Conservation (phyloP, 1,140 invertebrate species). For the Rhyacophila brunnea region DNA sequence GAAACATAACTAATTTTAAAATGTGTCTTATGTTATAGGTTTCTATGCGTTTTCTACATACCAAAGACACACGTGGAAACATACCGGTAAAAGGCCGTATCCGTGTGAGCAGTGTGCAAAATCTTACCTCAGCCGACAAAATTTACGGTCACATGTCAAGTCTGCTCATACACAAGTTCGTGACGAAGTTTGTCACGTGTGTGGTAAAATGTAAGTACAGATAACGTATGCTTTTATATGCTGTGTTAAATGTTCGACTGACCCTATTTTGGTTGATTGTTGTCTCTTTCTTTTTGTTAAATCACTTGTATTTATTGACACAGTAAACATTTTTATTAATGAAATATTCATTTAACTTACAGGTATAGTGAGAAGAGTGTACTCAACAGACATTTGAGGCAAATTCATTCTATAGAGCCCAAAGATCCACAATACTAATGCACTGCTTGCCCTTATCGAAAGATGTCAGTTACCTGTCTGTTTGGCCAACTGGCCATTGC, state of each 20-base stretch:
- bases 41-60: slow-evolving; percentile 29
- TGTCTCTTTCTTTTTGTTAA: too few relatives aligned
- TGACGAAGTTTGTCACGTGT: slow-evolving; percentile 28
- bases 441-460: too few relatives aligned
- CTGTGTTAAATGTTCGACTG: too few relatives aligned
- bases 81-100: slow-evolving; percentile 20
- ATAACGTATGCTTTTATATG: too few relatives aligned
- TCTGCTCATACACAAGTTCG: slow-evolving; percentile 17
- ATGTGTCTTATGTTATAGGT: slow-evolving; percentile 11
- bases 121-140: slow-evolving; percentile 24
- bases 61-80: slow-evolving; percentile 25
- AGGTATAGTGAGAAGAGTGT: slow-evolving; percentile 28
- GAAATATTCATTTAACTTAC: slow-evolving; percentile 7
- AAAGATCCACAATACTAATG: too few relatives aligned
- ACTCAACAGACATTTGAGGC: slow-evolving; percentile 24
- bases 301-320: too few relatives aligned
- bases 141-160: slow-evolving; percentile 18
- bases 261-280: too few relatives aligned
- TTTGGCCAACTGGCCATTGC: too few relatives aligned
- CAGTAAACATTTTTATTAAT: too few relatives aligned
- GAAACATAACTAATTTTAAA: too few relatives aligned
- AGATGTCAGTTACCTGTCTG: too few relatives aligned
- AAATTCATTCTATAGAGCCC: slow-evolving; percentile 24
- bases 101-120: slow-evolving; percentile 16
- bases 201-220: slow-evolving; percentile 23